These are phyloP conservation scores for Cybosia mesomella DNA, from an alignment of 2,888 invertebrate genomes.

Conservation along the genomic window DNA sequence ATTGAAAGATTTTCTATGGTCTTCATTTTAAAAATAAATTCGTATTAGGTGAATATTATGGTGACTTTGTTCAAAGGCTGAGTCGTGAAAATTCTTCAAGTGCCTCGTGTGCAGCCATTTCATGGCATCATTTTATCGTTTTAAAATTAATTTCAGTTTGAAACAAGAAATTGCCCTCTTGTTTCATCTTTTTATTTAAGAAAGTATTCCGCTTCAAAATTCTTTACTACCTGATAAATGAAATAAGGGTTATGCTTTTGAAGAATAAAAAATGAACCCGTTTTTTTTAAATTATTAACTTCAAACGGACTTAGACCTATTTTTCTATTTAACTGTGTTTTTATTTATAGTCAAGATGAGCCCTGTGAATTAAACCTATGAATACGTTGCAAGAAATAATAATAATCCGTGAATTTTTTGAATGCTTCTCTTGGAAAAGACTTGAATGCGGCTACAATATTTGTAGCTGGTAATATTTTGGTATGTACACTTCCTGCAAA, in stretches of 20 bases:
- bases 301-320: constrained; percentile 50
- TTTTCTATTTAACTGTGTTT: constrained; percentile 44
- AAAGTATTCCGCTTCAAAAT: constrained; percentile 29
- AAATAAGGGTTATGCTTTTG: constrained; percentile 39
- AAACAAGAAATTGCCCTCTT: constrained; percentile 33
- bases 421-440: constrained; percentile 22
- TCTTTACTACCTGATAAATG: constrained; percentile 23
- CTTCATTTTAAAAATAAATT: constrained; percentile 31
- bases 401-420: constrained; percentile 42
- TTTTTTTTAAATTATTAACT: constrained; percentile 46
- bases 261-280: constrained; percentile 43
- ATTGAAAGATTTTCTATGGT: too few relatives aligned
- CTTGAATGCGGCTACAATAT: constrained; percentile 29
- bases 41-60: constrained; percentile 39
- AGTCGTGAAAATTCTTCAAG: constrained; percentile 55
- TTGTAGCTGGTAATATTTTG: constrained; percentile 45
- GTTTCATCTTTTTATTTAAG: constrained; percentile 29
- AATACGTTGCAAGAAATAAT: constrained; percentile 40
- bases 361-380: constrained; percentile 31
- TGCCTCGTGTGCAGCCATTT: constrained; percentile 47
- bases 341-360: constrained; percentile 23
- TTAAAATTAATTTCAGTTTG: constrained; percentile 51
- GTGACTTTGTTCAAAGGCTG: constrained; percentile 52
- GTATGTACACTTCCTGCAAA: constrained; percentile 36
- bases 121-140: constrained; percentile 53